A percentile compares a stretch with the other conserved stretches of the same genome.
Conservation (phyloP, 2,113 vertebrate species). For the Gorilla gorilla region DNA sequence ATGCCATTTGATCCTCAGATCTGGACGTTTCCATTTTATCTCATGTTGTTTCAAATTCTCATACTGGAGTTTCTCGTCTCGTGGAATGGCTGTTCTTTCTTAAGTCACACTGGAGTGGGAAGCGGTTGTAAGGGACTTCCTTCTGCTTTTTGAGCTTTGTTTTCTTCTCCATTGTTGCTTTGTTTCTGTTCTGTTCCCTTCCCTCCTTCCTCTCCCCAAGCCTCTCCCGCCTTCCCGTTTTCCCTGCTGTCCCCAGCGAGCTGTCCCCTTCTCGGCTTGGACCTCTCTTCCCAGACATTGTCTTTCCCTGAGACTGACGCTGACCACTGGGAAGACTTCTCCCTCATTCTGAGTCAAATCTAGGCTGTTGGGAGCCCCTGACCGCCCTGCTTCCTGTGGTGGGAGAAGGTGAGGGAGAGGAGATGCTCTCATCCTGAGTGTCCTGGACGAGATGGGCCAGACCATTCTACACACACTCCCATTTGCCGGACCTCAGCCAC, state of each 20-base stretch:
- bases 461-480: rapidly evolving
- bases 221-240: rapidly evolving
- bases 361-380: neutral
- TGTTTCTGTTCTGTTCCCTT: neutral
- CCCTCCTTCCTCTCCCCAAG: too few relatives aligned
- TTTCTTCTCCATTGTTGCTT: neutral
- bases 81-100: rapidly evolving
- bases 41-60: neutral
- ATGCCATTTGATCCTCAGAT: rapidly evolving
- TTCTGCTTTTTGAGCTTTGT: neutral
- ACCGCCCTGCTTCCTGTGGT: neutral
- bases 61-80: neutral
- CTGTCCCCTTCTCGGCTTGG: too few relatives aligned
- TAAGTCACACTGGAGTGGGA: rapidly evolving
- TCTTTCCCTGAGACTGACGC: neutral
- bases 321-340: too few relatives aligned
- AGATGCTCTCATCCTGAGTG: rapidly evolving
- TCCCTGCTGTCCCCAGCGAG: too few relatives aligned
- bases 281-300: too few relatives aligned
- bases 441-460: neutral
- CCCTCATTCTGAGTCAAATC: rapidly evolving
- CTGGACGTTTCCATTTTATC: neutral
- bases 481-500: rapidly evolving
- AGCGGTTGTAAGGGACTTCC: rapidly evolving
- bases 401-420: neutral